phyloP scores from a whole-genome alignment of 2,113 vertebrate species.

The Chloebia gouldiae region DNA sequence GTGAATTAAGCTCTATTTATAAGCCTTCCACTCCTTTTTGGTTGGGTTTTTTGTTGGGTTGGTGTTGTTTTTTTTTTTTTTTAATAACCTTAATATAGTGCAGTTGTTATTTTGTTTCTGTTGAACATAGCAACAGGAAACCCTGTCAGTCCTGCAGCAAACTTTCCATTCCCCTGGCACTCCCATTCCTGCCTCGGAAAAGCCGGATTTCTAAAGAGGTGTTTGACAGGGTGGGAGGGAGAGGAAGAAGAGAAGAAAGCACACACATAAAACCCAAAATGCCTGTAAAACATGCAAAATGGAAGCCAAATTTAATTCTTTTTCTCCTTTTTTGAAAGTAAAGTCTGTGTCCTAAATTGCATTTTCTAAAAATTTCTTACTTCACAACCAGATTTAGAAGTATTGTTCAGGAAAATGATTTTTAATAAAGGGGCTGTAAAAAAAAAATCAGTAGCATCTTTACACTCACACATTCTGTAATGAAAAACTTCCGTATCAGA shows the following conservation, averaged over 20 bases:
- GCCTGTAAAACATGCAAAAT: background rate
- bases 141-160: conserved; percentile 31
- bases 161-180: conserved; percentile 44
- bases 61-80: background rate
- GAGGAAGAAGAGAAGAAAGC: background rate
- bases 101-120: conserved; percentile 63
- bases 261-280: background rate
- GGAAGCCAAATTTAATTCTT: conserved; percentile 16
- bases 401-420: conserved; percentile 32
- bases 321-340: background rate
- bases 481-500: background rate
- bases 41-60: background rate
- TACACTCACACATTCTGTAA: background rate
- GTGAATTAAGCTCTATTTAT: conserved; percentile 61
- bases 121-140: conserved; percentile 65
- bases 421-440: background rate
- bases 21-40: background rate
- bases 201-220: conserved; percentile 41
- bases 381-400: background rate
- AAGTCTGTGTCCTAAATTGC: background rate
- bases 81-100: conserved; percentile 3
- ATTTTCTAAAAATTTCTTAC: conserved; percentile 3
- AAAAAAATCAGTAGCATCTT: background rate
- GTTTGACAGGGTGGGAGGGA: background rate
- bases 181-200: conserved; percentile 51